Base-by-base conservation (phyloP, 1,140 invertebrate species). In the Choristoneura fumiferana region DNA sequence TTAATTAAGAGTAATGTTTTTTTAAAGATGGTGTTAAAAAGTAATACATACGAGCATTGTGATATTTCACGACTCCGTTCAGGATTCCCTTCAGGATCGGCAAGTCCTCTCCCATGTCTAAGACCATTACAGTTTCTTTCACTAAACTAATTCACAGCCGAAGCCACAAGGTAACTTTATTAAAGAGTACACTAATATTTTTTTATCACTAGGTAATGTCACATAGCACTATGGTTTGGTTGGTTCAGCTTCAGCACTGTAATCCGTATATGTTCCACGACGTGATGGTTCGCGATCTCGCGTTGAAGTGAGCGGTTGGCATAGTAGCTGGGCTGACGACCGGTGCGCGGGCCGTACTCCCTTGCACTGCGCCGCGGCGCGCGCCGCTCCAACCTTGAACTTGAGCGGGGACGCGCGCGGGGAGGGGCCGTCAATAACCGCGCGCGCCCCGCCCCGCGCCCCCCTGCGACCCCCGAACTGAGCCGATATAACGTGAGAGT, bases 31-130 rank as follows among this genome's bases (percentile, higher is more conserved):
- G 17, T 10, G 2, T 18, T 37, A 38, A 58, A 62, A 57, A 76
- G 72, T 62, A 65, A 91, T 91, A 96, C 95, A 87, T 96, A 96
- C 95, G 95, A 92, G 95, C 95, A 93, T 96, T 96, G 85, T 95
- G 95, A 90, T 96, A 96, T 87, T 95, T 94, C 80, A 95, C 94
- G 69, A 94, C 94, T 78, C 95, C 95, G 86, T 96, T 96, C 55
- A 96, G 92, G 84, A 96, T 96, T 63, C 95, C 95, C 87, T 96
- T 96, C 33, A 96, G 91, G 76, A 96, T 96, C 64, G 95, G 95
- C 87, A 96, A 92, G 91, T 96, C 94, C 91, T 96, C 95, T 84
- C 92, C 94, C 95, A 96, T 96, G 83, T 91, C 91, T 77, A 87
- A 89, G 75, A 89, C 84, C 84, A 90, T 88, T 76, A 83, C 71